A percentile compares a stretch with the other conserved stretches of the same genome.
phyloP scores from a whole-genome alignment of 2,113 vertebrate genomes.

The Malaclemys terrapin region DNA sequence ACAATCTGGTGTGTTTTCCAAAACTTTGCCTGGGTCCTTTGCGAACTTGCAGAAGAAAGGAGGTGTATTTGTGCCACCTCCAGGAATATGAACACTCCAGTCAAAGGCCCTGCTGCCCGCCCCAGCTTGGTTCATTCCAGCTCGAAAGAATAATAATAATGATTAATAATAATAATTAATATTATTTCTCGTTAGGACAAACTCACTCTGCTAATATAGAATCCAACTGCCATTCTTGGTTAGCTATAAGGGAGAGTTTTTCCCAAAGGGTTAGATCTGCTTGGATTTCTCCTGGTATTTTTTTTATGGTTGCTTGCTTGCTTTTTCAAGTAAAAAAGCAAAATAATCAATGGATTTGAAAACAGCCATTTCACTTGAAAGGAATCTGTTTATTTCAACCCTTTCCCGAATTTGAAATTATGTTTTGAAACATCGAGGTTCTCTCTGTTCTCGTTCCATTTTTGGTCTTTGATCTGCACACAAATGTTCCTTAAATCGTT shows the following conservation, averaged over 20 bases:
- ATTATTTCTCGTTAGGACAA: neutral
- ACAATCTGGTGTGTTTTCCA: neutral
- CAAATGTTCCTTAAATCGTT: neutral
- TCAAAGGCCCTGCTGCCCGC: neutral
- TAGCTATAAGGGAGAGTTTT: neutral
- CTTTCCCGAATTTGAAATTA: neutral
- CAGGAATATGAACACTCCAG: neutral
- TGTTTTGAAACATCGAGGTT: neutral
- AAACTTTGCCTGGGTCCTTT: neutral
- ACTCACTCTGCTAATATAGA: neutral
- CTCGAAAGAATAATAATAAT: neutral
- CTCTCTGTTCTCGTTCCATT: neutral
- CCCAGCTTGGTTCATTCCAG: conserved; percentile 6
- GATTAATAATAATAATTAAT: too few relatives aligned
- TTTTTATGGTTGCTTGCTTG: neutral
- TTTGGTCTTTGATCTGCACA: neutral
- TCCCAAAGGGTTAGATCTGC: neutral
- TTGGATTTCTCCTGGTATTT: neutral
- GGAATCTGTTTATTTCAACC: neutral
- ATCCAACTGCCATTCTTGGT: neutral
- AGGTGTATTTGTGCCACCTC: neutral
- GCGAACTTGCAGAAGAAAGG: neutral
- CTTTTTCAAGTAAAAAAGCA: neutral
- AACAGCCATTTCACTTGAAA: neutral
- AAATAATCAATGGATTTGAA: neutral